Base-by-base conservation (phyloP, 2,888 invertebrate genomes). In the Lasioglossum calceatum region DNA sequence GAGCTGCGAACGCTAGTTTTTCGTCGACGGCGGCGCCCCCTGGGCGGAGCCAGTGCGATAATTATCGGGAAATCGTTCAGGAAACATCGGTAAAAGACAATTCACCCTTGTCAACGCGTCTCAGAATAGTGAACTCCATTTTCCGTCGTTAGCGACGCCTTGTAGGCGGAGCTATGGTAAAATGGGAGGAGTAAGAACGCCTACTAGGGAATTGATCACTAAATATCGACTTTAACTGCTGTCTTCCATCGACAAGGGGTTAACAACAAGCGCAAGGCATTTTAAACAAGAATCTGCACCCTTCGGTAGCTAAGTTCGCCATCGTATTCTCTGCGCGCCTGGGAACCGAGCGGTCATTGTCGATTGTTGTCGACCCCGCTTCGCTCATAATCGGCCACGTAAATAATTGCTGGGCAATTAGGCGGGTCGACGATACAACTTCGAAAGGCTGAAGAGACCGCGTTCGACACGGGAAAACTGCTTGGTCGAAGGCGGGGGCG, bases 261-360 rank as follows among this genome's bases (percentile, higher is more conserved):
- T 19, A 54, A 23, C 54, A 54, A 23, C 0, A 23, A 23, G 7
- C 7, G 7, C 2, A 10, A 54, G 23, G 10, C 23, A 10, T n/a
- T 4, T 10, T 58, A 10, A 4, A 8, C n/a, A 10, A 58, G 12
- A 58, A n/a, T 0, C 58, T 58, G n/a, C 58, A n/a, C 58, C n/a
- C 58, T 58, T n/a, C 12, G 58, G 4, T n/a, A 58, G 23, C 23
- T 23, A 23, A 54, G 58, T n/a, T 54, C 23, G 10, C 23, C 23
- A n/a, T 54, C 10, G 2, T n/a, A 54, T 23, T 8, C 8, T 23
- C 23, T 7, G 27, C 58, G 39, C 54, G 75, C 78, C 78, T 87
- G 87, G 87, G 88, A 88, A 87, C 58, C 80, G 80, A 84, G 81
- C 72, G 64, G 36, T 77, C 78, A 87, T 80, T 80, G 88, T 80